Percentiles rank a stretch among this genome's conserved stretches.
These are phyloP conservation scores for Acronicta leporina DNA, from an alignment of 2,888 invertebrate genomes.

Conservation along the genomic window DNA sequence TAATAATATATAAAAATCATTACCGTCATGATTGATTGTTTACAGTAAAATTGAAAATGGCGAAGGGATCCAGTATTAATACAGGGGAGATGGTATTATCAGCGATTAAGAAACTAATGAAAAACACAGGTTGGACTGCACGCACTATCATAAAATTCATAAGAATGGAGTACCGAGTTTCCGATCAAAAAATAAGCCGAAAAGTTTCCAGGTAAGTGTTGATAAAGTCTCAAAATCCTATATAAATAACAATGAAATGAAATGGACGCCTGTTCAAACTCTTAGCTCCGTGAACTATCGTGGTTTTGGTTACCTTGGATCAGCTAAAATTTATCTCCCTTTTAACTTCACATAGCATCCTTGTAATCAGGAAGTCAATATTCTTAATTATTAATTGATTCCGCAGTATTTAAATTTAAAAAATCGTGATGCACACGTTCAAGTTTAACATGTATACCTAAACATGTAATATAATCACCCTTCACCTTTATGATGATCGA, in stretches of 20 bases:
- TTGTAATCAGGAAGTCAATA: slow-evolving; percentile 15
- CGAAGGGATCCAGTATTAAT: slow-evolving; percentile 32
- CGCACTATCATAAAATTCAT: slow-evolving; percentile 77
- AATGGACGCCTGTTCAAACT: no score
- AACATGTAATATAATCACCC: slow-evolving; percentile 17
- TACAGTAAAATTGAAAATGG: slow-evolving; percentile 40
- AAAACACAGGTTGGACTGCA: slow-evolving; percentile 76
- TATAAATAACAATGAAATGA: no score
- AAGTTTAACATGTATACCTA: background rate
- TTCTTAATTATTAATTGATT: slow-evolving; percentile 23
- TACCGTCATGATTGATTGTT: background rate
- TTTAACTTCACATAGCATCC: background rate
- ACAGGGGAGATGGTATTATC: slow-evolving; percentile 71
- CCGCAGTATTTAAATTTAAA: slow-evolving; percentile 6
- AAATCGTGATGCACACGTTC: slow-evolving; percentile 4
- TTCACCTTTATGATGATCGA: slow-evolving; percentile 29
- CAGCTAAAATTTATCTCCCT: background rate
- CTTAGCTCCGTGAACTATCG: no score
- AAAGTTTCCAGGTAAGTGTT: slow-evolving; percentile 70
- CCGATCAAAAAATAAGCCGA: slow-evolving; percentile 64
- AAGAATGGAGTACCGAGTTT: slow-evolving; percentile 68
- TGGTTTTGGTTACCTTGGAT: background rate
- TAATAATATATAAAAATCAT: no score
- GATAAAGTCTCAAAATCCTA: no score
- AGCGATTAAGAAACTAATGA: slow-evolving; percentile 73